phyloP scores from a whole-genome alignment of 92 coral and sea anemone genomes.

The Paragorgia papillata region DNA sequence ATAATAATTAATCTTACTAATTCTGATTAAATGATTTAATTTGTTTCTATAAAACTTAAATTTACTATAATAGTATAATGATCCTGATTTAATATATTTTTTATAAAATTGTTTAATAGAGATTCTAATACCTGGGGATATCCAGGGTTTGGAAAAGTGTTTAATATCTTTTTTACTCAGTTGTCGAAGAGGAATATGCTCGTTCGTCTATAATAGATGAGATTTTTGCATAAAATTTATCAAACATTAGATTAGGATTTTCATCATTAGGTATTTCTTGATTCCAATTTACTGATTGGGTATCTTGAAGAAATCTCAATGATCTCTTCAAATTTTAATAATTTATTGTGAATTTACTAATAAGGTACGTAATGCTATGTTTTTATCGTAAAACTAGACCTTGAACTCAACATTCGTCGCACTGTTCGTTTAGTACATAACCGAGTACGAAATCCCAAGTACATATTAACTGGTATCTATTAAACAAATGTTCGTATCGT shows the following conservation, averaged over 20 bases:
- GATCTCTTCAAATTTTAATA: slow-evolving; percentile 32
- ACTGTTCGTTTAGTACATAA: slow-evolving; percentile 37
- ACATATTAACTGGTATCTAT: too few relatives aligned
- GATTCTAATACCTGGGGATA: slow-evolving; percentile 32
- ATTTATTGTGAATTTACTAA: slow-evolving; percentile 39
- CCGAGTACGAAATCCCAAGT: too few relatives aligned
- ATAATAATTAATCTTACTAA: slow-evolving; percentile 38
- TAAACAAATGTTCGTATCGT: too few relatives aligned
- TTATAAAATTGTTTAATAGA: slow-evolving; percentile 38
- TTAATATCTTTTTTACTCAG: slow-evolving; percentile 34
- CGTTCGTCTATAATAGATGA: slow-evolving; percentile 45
- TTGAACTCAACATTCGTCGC: slow-evolving; percentile 41
- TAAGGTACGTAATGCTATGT: too few relatives aligned
- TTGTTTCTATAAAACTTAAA: slow-evolving; percentile 47
- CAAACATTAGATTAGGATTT: slow-evolving; percentile 31
- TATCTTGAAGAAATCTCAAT: slow-evolving; percentile 24
- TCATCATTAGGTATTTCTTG: not conserved
- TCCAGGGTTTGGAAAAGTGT: slow-evolving; percentile 30
- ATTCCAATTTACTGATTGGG: slow-evolving; percentile 31
- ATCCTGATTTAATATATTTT: slow-evolving; percentile 39
- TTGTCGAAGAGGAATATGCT: slow-evolving; percentile 42
- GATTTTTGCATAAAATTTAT: slow-evolving; percentile 29
- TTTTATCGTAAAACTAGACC: slow-evolving; percentile 26
- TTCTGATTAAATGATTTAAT: slow-evolving; percentile 37
- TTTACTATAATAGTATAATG: slow-evolving; percentile 35